Conservation (phyloP, 2,797 vertebrate species). For the Heteromormyrus szaboi region DNA sequence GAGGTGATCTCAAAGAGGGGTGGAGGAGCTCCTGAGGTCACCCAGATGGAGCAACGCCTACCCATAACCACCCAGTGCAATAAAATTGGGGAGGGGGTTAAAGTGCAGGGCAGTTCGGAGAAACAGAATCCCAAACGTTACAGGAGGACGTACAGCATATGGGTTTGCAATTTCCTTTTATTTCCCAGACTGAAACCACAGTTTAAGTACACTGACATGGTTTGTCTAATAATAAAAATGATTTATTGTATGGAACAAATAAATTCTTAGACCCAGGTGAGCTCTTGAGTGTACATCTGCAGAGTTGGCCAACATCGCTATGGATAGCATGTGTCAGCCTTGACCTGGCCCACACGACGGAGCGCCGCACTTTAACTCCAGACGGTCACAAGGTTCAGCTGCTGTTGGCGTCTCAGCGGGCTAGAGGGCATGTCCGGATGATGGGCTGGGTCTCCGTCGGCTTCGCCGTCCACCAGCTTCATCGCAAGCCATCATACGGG, state of each 20-base stretch:
- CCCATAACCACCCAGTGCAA: neutral
- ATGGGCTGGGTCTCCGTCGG: neutral
- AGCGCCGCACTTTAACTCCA: neutral
- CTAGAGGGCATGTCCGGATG: neutral
- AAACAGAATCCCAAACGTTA: neutral
- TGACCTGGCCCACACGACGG: neutral
- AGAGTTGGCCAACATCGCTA: neutral
- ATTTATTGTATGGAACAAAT: neutral
- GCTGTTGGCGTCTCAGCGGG: neutral
- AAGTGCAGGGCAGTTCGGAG: neutral
- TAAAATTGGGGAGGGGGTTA: neutral
- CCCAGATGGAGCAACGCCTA: neutral
- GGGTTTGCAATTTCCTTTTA: neutral
- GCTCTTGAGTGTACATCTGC: neutral
- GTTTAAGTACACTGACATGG: neutral
- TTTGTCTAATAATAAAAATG: neutral
- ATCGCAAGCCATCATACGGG: neutral
- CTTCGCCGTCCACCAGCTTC: neutral
- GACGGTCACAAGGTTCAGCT: neutral
- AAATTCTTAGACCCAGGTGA: neutral
- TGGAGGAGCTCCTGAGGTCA: neutral
- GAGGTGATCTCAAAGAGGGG: neutral
- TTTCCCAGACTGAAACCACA: neutral
- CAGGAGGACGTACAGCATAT: neutral
- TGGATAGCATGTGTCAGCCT: neutral